Conservation (phyloP, 37 sponge, comb jelly and placozoan genomes). For the Hexactinellida sp. region DNA sequence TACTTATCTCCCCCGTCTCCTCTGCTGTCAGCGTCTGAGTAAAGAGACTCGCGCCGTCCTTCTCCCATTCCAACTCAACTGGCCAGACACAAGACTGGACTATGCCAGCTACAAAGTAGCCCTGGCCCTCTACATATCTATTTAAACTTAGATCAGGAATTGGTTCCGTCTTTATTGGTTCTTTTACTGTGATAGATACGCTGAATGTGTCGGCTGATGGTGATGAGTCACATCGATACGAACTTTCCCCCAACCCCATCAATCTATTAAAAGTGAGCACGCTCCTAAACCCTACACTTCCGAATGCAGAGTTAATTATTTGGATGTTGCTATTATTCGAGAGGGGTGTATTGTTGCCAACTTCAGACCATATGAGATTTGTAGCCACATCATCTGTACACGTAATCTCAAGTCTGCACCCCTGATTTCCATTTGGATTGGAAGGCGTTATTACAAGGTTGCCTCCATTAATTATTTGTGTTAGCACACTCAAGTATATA, state of each 20-base stretch:
- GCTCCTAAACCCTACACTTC: neutral
- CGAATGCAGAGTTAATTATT: neutral
- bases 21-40: neutral
- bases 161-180: neutral
- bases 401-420: neutral
- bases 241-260: neutral
- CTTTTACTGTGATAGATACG: neutral
- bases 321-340: neutral
- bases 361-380: neutral
- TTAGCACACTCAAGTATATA: neutral
- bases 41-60: neutral
- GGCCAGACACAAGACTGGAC: neutral
- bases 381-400: neutral
- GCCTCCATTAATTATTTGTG: neutral
- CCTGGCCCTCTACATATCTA: constrained; percentile 1
- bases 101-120: neutral
- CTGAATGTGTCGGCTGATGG: neutral
- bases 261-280: neutral
- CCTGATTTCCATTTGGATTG: neutral
- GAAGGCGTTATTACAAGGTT: neutral
- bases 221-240: neutral
- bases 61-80: neutral
- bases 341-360: neutral
- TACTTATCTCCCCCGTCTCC: neutral
- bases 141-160: neutral